Base-by-base conservation (phyloP, 2,888 invertebrate species). In the Congeria kusceri region DNA sequence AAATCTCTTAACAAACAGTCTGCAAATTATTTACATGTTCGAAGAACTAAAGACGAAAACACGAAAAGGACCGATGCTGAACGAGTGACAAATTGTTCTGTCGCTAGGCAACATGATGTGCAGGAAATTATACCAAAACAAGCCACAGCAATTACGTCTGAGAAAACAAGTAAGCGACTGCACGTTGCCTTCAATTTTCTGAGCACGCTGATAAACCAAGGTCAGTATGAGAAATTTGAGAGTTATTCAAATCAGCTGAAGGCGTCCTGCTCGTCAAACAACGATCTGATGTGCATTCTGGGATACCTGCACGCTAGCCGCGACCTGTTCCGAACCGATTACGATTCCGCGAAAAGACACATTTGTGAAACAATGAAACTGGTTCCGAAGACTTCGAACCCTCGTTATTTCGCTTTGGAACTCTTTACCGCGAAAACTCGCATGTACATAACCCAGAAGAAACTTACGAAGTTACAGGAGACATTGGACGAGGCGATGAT, bases 371-470 rank as follows among this genome's bases (percentile, higher is more conserved):
- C 83, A 7, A 64, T 86, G 57, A 80, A 76, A 29, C 49, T 84
- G 7, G 83, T 79, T 15, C 79, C 80, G 0, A 80, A 80, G 27
- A 84, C 85, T 15, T 78, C 70, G 23, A 85, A 86, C 47, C 83
- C 83, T 11, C 67, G 84, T 28, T 86, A 85, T 47, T 85, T 84
- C 27, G 77, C 70, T 1, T 46, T 86, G 28, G 86, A 86, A 66
- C 61, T 86, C 1, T 83, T 80, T 56, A 84, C 82, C 5, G 82
- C 86, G 3, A 82, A 84, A 28, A 82, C 83, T 11, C 47, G 86
- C 44, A 82, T 84, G 79, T 86, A 85, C 46, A 77, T 86, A n/a
- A 80, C 80, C 4, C 78, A 76, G 63, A 86, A 85, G 74, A 85
- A 80, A 49, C 49, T 85, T 1, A 78, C 77, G 46, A 86, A 86